Evolutionary conservation across 2,888 invertebrate genomes (phyloP).

Genomic region (Agrotis exclamationis): DNA sequence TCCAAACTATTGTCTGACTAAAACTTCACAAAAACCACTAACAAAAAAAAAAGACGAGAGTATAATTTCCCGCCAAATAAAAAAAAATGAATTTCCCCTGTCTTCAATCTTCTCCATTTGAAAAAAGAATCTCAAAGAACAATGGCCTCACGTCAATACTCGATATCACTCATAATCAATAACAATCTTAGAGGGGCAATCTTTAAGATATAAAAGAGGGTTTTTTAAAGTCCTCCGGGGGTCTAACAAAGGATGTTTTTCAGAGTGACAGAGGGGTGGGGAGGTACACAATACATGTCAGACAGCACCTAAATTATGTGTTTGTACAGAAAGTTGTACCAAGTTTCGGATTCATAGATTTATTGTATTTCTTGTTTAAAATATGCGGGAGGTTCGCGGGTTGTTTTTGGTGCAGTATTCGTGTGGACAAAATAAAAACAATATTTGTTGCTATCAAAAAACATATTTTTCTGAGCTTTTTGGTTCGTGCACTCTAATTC

Average conservation of each 20-base stretch:
- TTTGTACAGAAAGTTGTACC: slow-evolving; percentile 62
- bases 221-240: slow-evolving; percentile 74
- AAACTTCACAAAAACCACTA: background rate
- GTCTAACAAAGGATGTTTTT: slow-evolving; percentile 72
- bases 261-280: slow-evolving; percentile 67
- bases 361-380: slow-evolving; percentile 64
- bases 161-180: slow-evolving; percentile 72
- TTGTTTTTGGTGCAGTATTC: slow-evolving; percentile 17
- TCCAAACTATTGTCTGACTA: no score
- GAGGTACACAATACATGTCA: slow-evolving; percentile 66
- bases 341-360: slow-evolving; percentile 64
- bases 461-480: no score
- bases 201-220: slow-evolving; percentile 70
- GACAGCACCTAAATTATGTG: slow-evolving; percentile 66
- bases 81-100: slow-evolving; percentile 7
- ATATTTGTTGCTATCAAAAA: no score
- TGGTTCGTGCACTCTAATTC: no score
- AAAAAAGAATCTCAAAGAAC: slow-evolving; percentile 58
- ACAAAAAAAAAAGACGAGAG: background rate
- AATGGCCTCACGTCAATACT: slow-evolving; percentile 61
- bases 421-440: background rate
- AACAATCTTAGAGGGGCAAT: slow-evolving; percentile 70
- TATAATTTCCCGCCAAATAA: background rate
- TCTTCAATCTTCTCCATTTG: slow-evolving; percentile 33
- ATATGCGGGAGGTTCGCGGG: slow-evolving; percentile 46